Percentiles rank a stretch among this genome's conserved stretches.
Conservation (phyloP, 2,888 invertebrate species). For the Toxonevra muliebris region DNA sequence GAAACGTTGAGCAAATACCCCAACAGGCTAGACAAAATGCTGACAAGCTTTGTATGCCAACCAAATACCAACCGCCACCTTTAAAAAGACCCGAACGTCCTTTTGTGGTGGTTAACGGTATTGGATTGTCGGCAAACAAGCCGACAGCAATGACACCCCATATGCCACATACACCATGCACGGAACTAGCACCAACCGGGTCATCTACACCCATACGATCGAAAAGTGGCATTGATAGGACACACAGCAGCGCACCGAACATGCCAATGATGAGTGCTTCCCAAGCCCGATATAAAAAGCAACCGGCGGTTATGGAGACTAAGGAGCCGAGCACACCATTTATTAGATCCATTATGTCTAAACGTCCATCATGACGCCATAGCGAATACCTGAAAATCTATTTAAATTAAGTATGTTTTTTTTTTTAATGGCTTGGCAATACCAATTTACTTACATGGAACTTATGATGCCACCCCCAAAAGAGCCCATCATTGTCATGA, state of each 20-base stretch:
- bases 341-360: constrained; percentile 86
- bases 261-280: constrained; percentile 85
- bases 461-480: constrained; percentile 84
- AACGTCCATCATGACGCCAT: constrained; percentile 74
- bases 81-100: constrained; percentile 80
- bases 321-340: constrained; percentile 88
- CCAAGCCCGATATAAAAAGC: constrained; percentile 87
- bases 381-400: constrained; percentile 69
- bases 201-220: constrained; percentile 81
- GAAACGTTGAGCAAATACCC: constrained; percentile 77
- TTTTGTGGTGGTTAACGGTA: constrained; percentile 81
- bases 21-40: constrained; percentile 77
- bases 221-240: constrained; percentile 76
- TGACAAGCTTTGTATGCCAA: constrained; percentile 83
- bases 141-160: constrained; percentile 81
- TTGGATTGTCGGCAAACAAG: constrained; percentile 86
- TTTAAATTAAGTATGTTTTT: constrained; percentile 2
- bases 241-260: constrained; percentile 80
- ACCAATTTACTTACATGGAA: constrained; percentile 63
- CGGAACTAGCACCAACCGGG: constrained; percentile 90
- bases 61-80: constrained; percentile 87
- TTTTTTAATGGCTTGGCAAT: constrained; percentile 45
- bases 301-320: constrained; percentile 89
- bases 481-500: constrained; percentile 89
- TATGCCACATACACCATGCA: constrained; percentile 82